Conservation (phyloP, 2,888 invertebrate species). For the Diarsia dahlii region DNA sequence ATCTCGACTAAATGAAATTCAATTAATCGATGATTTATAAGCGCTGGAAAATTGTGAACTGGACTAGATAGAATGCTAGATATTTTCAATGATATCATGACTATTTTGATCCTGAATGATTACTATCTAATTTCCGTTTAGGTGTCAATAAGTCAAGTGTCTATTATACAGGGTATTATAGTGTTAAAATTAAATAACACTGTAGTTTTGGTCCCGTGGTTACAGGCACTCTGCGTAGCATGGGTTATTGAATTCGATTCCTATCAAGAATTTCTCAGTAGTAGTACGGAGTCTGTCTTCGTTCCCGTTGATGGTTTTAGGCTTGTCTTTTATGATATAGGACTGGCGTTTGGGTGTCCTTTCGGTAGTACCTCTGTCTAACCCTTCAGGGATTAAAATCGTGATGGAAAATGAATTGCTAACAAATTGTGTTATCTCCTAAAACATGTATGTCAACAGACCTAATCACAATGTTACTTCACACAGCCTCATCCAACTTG, state of each 20-base stretch:
- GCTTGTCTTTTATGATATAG: no score
- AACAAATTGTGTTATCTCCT: neutral
- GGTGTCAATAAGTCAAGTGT: slow-evolving; percentile 10
- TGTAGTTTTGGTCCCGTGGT: neutral
- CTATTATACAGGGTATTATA: neutral
- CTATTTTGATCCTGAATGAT: slow-evolving; percentile 22
- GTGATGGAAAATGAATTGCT: neutral
- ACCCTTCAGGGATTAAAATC: neutral
- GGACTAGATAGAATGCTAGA: slow-evolving; percentile 30
- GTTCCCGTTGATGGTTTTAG: no score
- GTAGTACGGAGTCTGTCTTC: neutral
- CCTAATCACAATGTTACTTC: neutral
- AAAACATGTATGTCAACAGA: slow-evolving; percentile 5
- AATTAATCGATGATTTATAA: slow-evolving; percentile 62
- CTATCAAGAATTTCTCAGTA: neutral
- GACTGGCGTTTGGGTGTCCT: no score
- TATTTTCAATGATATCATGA: slow-evolving; percentile 49
- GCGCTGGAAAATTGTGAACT: slow-evolving; percentile 39
- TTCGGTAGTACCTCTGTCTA: neutral
- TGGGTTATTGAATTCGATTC: neutral
- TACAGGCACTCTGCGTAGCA: neutral
- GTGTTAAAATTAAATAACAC: neutral
- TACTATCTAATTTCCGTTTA: slow-evolving; percentile 9
- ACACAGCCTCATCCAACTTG: slow-evolving; percentile 4
- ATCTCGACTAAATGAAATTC: slow-evolving; percentile 60